These are phyloP conservation scores for Enteromius viviparus DNA, from an alignment of 2,797 vertebrate species.

Conservation along the genomic window DNA sequence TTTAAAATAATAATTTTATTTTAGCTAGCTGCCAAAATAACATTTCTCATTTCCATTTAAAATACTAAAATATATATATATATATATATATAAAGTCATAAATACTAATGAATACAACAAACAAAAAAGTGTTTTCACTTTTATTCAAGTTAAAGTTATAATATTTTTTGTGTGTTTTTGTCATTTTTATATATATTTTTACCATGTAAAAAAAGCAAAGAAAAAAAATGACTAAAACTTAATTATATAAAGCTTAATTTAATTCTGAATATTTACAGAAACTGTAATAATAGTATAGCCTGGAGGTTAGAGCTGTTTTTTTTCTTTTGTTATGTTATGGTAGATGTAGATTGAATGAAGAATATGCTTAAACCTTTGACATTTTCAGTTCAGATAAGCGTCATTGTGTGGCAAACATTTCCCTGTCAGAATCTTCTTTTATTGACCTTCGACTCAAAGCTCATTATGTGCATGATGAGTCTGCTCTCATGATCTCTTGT, in stretches of 20 bases:
- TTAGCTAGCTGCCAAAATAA: neutral
- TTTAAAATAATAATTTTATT: neutral
- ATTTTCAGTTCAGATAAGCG: slow-evolving; percentile 19
- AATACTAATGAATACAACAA: too few relatives aligned
- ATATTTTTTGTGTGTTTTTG: too few relatives aligned
- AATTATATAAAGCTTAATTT: neutral
- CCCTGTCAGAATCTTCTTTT: neutral
- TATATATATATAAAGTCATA: too few relatives aligned
- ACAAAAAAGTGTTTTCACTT: too few relatives aligned
- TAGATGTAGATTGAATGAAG: neutral
- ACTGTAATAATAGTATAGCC: neutral
- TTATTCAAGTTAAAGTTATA: too few relatives aligned
- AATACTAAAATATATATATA: neutral
- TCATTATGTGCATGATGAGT: neutral
- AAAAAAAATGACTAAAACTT: too few relatives aligned
- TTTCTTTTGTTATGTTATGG: too few relatives aligned
- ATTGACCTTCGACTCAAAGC: neutral
- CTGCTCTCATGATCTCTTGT: neutral
- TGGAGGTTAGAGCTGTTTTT: neutral
- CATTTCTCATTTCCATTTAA: neutral
- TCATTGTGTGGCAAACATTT: neutral
- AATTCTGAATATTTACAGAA: neutral
- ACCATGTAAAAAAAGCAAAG: too few relatives aligned
- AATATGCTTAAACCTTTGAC: slow-evolving; percentile 6
- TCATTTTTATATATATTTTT: too few relatives aligned